Percentiles rank a stretch among this genome's conserved stretches.
phyloP scores from a whole-genome alignment of 2,888 invertebrate species.

The Hirtodrosophila alboralis region DNA sequence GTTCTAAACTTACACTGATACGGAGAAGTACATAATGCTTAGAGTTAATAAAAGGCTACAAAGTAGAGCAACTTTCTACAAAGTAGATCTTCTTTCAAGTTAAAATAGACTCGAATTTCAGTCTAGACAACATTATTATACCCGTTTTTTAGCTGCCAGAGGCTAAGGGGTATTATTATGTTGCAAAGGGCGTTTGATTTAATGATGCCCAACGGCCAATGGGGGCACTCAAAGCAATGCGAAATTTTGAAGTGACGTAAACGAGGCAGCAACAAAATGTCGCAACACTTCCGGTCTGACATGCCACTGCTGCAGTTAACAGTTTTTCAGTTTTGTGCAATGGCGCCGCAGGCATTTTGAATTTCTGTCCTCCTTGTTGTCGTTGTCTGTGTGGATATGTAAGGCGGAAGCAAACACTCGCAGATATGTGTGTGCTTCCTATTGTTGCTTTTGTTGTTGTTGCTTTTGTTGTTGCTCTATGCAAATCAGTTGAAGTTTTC shows the following conservation, averaged over 20 bases:
- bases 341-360: slow-evolving; percentile 37
- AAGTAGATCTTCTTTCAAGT: too few relatives aligned
- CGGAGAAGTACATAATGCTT: too few relatives aligned
- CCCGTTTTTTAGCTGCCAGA: background rate
- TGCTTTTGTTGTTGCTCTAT: slow-evolving; percentile 31
- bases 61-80: too few relatives aligned
- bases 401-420: slow-evolving; percentile 45
- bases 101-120: too few relatives aligned
- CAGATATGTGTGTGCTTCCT: slow-evolving; percentile 33
- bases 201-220: slow-evolving; percentile 65
- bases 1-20: too few relatives aligned
- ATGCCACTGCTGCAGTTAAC: slow-evolving; percentile 48
- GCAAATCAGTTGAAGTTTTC: slow-evolving; percentile 60
- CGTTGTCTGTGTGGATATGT: background rate
- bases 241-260: slow-evolving; percentile 46
- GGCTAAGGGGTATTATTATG: slow-evolving; percentile 13
- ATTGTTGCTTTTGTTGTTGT: slow-evolving; percentile 43
- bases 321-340: slow-evolving; percentile 18
- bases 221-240: slow-evolving; percentile 42
- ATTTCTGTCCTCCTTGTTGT: slow-evolving; percentile 7
- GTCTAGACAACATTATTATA: background rate
- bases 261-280: slow-evolving; percentile 60
- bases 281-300: slow-evolving; percentile 66
- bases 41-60: too few relatives aligned
- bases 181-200: slow-evolving; percentile 29